Conservation (phyloP, 2,113 vertebrate species). For the Campylorhamphus procurvoides region DNA sequence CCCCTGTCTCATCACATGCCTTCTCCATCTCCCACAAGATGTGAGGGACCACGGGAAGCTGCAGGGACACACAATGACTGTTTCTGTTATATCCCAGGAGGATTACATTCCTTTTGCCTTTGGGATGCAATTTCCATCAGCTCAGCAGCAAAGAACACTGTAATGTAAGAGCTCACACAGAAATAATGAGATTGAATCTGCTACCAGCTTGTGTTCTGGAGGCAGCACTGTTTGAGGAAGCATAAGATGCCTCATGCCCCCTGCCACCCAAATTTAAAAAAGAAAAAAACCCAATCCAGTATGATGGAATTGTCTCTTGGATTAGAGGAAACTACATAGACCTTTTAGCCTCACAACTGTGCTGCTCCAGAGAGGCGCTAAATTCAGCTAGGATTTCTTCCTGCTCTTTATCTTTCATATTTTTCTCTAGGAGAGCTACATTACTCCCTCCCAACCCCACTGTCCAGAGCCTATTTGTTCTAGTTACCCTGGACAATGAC, state of each 20-base stretch:
- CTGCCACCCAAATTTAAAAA: neutral
- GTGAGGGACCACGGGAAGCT: neutral
- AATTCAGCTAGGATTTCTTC: neutral
- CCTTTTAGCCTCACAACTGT: neutral
- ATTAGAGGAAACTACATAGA: neutral
- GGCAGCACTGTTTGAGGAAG: neutral
- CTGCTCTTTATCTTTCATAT: neutral
- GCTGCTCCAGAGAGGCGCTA: neutral
- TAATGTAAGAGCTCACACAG: neutral
- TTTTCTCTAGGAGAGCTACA: neutral
- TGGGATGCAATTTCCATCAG: neutral
- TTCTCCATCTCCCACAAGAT: neutral
- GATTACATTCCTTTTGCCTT: neutral
- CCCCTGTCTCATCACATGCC: fast-evolving
- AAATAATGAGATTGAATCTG: neutral
- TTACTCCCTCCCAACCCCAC: neutral
- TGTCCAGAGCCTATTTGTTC: neutral
- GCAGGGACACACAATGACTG: neutral
- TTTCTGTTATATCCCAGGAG: neutral
- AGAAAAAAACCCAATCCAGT: neutral
- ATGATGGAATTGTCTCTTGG: neutral
- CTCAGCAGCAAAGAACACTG: neutral
- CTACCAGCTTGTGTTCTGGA: neutral
- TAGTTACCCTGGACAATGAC: neutral
- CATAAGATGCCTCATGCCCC: neutral